phyloP scores from a whole-genome alignment of 2,888 invertebrate species.

The Leucania comma region DNA sequence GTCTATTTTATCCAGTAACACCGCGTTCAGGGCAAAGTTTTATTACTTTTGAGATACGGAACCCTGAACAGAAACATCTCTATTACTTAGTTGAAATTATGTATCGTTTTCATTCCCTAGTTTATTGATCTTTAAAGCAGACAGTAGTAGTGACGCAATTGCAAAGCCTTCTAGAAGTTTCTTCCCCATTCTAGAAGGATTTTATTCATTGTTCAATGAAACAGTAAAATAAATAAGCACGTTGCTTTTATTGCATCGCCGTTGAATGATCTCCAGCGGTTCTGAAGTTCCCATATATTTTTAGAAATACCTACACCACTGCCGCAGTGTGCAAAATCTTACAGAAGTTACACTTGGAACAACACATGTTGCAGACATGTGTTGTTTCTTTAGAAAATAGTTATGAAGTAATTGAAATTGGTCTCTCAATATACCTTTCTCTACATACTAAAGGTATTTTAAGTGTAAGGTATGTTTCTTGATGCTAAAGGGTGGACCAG shows the following conservation, averaged over 20 bases:
- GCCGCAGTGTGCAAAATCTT: neutral
- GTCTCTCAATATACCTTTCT: neutral
- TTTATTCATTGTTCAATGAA: conserved; percentile 56
- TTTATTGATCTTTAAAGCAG: neutral
- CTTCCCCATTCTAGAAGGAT: conserved; percentile 43
- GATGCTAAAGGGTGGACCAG: too few species aligned
- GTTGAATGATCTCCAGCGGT: conserved; percentile 60
- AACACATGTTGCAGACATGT: too few species aligned
- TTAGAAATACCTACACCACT: conserved; percentile 68
- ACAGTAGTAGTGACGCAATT: neutral
- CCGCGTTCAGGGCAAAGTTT: too few species aligned
- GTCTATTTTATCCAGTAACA: too few species aligned
- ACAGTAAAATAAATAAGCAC: conserved; percentile 56
- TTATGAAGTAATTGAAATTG: neutral
- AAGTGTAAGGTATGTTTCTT: too few species aligned
- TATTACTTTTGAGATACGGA: too few species aligned
- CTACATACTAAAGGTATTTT: too few species aligned
- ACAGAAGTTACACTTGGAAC: conserved; percentile 13
- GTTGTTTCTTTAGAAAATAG: too few species aligned
- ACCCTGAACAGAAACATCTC: too few species aligned
- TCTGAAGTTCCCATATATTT: conserved; percentile 67
- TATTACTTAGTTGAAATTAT: neutral
- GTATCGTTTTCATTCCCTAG: neutral
- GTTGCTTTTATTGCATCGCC: conserved; percentile 61
- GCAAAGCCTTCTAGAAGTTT: conserved; percentile 17